Evolutionary conservation across 2,888 invertebrate species (phyloP), one percentile per base, ranked within the genome.

Genomic region (Plebejus melissa): DNA sequence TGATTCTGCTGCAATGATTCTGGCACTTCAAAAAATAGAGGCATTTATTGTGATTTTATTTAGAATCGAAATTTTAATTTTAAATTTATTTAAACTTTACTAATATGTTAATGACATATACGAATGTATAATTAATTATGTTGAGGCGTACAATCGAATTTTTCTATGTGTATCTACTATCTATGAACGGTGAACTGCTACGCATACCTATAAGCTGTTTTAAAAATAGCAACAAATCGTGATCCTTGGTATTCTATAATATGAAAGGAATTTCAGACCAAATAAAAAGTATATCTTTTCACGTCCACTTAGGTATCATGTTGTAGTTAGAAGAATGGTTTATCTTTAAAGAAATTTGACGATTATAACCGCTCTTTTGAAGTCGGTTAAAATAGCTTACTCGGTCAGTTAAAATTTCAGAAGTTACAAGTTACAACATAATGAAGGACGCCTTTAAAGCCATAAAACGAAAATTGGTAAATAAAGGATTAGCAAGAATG

Each of bases 31-130:
- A 11, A 60, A 28, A 60, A 58, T 32, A 60, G 6, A 65, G 65
- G 32, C 32, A 32, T 65, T 32, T 32, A 5, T 32, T 13, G 65
- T 32, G 65, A 65, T 65, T 32, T 65, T 28, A 32, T 32, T 32
- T 32, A 32, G 32, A 65, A 32, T 65, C 58, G 13, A 65, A 11
- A 65, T 65, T 65, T 65, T 13, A 65, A 65, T 22, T 22, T 22
- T 22, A 22, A 22, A 32, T 65, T 32, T 32, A 65, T 65, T 65
- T 65, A 65, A 65, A 65, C 65, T 65, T 32, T 28, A 65, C 65
- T 65, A 65, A 65, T 13, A 32, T 65, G 60, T 11, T 32, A 32
- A 65, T 65, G 65, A 65, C 65, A 60, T 60, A 65, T 22, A 22
- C 65, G 65, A 28, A 65, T 65, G 65, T 65, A 65, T 65, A 32